Percentiles rank a stretch among this genome's conserved stretches.
Conservation (phyloP, 2,797 vertebrate genomes). For the Sebastiscus albofasciatus region DNA sequence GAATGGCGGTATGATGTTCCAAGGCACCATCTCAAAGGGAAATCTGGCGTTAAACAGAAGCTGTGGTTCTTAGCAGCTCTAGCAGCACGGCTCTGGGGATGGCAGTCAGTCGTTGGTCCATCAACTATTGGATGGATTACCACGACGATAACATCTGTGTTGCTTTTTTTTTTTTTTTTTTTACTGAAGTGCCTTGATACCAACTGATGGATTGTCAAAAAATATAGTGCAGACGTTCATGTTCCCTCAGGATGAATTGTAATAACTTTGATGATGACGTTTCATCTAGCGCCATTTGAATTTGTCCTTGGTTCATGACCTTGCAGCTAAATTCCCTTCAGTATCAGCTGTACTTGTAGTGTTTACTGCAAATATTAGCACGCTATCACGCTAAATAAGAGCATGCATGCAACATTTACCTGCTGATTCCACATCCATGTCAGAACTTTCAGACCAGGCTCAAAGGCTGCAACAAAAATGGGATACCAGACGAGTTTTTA, state of each 20-base stretch:
- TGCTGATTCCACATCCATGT: neutral
- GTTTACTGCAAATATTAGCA: neutral
- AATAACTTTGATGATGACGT: neutral
- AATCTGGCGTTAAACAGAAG: conserved; percentile 3
- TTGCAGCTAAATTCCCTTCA: neutral
- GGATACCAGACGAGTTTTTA: too few species aligned
- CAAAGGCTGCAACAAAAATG: too few species aligned
- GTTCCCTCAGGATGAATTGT: neutral
- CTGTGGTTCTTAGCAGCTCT: neutral
- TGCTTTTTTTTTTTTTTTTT: too few species aligned
- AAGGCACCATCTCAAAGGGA: conserved; percentile 14
- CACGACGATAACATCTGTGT: too few species aligned
- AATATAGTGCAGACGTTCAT: neutral
- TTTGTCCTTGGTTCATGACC: neutral
- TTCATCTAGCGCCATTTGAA: neutral
- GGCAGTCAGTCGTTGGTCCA: neutral
- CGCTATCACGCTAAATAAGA: neutral
- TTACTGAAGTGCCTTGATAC: neutral
- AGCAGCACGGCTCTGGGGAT: neutral
- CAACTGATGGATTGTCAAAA: neutral
- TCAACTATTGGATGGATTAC: neutral
- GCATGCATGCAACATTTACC: neutral
- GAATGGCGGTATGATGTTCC: conserved; percentile 27
- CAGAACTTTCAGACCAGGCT: neutral
- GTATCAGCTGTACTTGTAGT: neutral